Conservation (phyloP, 1,140 invertebrate genomes). For the Listronotus bonariensis region DNA sequence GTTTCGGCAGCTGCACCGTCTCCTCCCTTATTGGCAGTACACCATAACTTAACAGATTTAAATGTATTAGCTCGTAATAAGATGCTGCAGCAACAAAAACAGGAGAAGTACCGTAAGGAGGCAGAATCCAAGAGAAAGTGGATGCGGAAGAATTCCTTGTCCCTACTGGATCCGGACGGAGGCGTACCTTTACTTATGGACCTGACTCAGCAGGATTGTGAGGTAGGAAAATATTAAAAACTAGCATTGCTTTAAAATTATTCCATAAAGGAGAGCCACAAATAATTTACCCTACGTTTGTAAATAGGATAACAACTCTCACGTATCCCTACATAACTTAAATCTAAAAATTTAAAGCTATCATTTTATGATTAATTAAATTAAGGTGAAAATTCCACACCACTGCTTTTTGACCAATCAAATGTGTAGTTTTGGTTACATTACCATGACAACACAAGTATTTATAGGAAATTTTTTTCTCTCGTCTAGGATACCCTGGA, state of each 20-base stretch:
- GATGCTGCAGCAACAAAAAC: conserved; percentile 24
- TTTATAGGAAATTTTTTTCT: too few relatives aligned
- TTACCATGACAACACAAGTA: too few relatives aligned
- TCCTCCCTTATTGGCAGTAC: neutral
- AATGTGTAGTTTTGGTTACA: too few relatives aligned
- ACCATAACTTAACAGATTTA: neutral
- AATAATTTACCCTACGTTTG: neutral
- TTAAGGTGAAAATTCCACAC: too few relatives aligned
- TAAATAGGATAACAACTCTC: too few relatives aligned
- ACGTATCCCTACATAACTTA: too few relatives aligned
- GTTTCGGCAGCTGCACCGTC: neutral
- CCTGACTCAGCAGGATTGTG: conserved; percentile 61
- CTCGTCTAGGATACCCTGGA: too few relatives aligned
- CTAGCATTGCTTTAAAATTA: neutral
- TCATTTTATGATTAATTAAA: too few relatives aligned
- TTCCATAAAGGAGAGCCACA: neutral
- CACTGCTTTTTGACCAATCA: too few relatives aligned
- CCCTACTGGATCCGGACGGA: conserved; percentile 54
- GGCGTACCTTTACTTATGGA: conserved; percentile 58
- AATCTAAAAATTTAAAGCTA: too few relatives aligned
- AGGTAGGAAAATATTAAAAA: conserved; percentile 38
- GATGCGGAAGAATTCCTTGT: conserved; percentile 54
- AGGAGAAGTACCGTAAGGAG: conserved; percentile 19
- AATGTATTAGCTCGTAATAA: conserved; percentile 8
- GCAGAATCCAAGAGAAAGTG: conserved; percentile 16